Evolutionary conservation across 2,113 vertebrate species (phyloP).

Genomic region (Oophaga pumilio): DNA sequence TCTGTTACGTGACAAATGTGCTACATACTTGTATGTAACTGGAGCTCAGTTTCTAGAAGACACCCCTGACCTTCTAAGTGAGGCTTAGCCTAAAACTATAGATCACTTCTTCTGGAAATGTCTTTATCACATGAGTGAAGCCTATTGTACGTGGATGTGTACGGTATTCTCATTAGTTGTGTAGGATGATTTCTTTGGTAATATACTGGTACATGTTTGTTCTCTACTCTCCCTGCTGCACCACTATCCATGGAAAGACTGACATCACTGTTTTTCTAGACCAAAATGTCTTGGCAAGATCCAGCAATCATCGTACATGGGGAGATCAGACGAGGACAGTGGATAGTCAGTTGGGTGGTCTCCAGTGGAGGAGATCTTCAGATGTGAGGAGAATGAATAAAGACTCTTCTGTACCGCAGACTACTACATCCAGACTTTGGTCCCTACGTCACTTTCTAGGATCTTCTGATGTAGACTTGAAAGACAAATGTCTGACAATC

Average conservation of each 20-base stretch:
- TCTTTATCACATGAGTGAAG: constrained; percentile 17
- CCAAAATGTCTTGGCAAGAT: constrained; percentile 20
- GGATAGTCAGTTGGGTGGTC: background rate
- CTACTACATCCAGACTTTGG: background rate
- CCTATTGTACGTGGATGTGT: background rate
- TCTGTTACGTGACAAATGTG: background rate
- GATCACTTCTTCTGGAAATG: background rate
- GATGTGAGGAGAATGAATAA: background rate
- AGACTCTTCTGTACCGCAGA: background rate
- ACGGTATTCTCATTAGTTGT: constrained; percentile 8
- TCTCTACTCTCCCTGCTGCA: background rate
- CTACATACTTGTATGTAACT: background rate
- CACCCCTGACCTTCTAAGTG: background rate
- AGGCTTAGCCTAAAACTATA: background rate
- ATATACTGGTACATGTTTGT: background rate
- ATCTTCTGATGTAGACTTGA: background rate
- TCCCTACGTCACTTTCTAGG: background rate
- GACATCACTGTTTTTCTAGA: constrained; percentile 31
- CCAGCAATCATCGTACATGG: background rate
- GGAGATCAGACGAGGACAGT: background rate
- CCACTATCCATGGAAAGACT: constrained; percentile 1
- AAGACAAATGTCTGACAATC: background rate
- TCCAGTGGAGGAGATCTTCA: background rate
- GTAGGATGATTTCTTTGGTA: background rate
- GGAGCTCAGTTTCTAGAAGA: background rate